Evolutionary conservation across 2,888 invertebrate genomes (phyloP).

Genomic region (Ophioninae sp.): DNA sequence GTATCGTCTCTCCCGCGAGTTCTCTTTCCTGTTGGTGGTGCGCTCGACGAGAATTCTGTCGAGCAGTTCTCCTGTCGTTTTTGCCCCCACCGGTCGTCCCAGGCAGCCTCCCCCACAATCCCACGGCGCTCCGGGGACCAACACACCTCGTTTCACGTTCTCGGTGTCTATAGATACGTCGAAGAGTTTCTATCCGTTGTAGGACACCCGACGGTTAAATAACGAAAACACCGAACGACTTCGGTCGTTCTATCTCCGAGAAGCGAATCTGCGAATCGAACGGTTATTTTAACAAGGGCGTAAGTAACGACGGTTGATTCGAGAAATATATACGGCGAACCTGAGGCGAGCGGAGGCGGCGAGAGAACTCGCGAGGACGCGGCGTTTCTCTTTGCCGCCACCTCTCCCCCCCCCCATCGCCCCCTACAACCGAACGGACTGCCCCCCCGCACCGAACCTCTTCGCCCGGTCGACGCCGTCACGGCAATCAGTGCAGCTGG

Average conservation of each 20-base stretch:
- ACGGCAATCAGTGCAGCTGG: slow-evolving; percentile 80
- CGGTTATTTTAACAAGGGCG: background rate
- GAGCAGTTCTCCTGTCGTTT: slow-evolving; percentile 38
- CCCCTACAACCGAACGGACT: too few species aligned
- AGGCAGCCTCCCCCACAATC: slow-evolving; percentile 66
- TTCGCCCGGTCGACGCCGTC: slow-evolving; percentile 71
- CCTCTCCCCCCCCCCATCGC: slow-evolving; percentile 53
- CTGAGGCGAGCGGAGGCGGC: slow-evolving; percentile 49
- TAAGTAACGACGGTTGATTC: slow-evolving; percentile 4
- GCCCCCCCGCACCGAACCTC: slow-evolving; percentile 20
- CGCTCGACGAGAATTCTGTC: slow-evolving; percentile 42
- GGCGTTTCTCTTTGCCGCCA: slow-evolving; percentile 39
- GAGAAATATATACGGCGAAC: slow-evolving; percentile 40
- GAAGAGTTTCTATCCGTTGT: background rate
- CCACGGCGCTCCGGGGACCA: slow-evolving; percentile 42
- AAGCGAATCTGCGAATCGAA: background rate
- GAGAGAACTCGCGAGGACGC: slow-evolving; percentile 61
- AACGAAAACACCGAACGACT: background rate
- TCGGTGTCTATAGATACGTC: slow-evolving; percentile 11
- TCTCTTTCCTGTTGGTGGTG: slow-evolving; percentile 51
- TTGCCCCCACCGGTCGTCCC: slow-evolving; percentile 20
- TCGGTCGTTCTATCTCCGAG: background rate
- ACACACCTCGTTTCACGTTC: slow-evolving; percentile 51
- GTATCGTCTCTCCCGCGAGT: slow-evolving; percentile 47
- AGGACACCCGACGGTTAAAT: background rate